Evolutionary conservation across 2,797 vertebrate genomes (phyloP).

Genomic region (Gobionotothen gibberifrons): DNA sequence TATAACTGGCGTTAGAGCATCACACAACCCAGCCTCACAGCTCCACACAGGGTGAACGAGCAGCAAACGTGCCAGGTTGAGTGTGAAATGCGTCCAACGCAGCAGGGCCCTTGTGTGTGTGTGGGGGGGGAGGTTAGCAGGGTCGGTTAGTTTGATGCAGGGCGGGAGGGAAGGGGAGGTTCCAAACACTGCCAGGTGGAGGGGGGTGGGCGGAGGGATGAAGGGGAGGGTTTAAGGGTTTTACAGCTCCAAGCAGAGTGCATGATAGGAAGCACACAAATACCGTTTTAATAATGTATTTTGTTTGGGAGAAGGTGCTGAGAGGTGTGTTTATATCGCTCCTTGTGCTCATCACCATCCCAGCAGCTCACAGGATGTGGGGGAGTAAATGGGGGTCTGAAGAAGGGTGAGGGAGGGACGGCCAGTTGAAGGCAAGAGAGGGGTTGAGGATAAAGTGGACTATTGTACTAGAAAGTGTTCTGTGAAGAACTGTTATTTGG

Average conservation of each 20-base stretch:
- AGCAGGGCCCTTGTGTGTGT: constrained; percentile 64
- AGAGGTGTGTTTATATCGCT: constrained; percentile 56
- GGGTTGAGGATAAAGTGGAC: constrained; percentile 39
- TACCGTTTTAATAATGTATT: background rate
- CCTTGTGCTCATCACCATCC: constrained; percentile 46
- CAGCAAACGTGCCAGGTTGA: constrained; percentile 83
- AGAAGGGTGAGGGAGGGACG: constrained; percentile 50
- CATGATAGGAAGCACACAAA: constrained; percentile 50
- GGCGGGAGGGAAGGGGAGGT: constrained; percentile 26
- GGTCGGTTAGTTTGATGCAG: constrained; percentile 54
- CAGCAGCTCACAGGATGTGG: constrained; percentile 43
- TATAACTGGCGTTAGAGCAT: constrained; percentile 88
- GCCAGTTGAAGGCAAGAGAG: constrained; percentile 40
- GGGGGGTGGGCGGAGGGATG: constrained; percentile 12
- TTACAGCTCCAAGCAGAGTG: constrained; percentile 63
- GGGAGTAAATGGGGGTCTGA: constrained; percentile 40
- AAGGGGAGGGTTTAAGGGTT: constrained; percentile 15
- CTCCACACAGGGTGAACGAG: constrained; percentile 81
- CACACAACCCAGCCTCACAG: constrained; percentile 82
- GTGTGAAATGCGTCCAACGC: constrained; percentile 82
- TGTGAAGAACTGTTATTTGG: background rate
- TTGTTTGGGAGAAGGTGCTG: constrained; percentile 27
- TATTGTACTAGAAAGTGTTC: background rate
- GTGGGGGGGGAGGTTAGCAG: constrained; percentile 53
- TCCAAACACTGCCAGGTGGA: constrained; percentile 63